Percentiles rank a stretch among this genome's conserved stretches.
Conservation (phyloP, 2,113 vertebrate species). For the Manacus vitellinus region DNA sequence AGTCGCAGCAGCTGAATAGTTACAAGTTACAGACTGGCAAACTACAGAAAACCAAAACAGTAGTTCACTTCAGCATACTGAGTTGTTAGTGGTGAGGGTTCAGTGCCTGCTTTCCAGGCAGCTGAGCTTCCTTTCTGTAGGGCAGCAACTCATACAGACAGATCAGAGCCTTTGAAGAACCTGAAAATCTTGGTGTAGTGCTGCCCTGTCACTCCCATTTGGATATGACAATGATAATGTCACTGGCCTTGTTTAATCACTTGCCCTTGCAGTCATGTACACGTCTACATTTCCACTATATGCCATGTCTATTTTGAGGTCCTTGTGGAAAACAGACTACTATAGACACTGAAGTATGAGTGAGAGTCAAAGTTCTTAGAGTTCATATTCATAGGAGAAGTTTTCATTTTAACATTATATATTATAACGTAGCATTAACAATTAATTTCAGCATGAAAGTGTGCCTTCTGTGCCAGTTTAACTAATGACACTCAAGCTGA, state of each 20-base stretch:
- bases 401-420: conserved; percentile 3
- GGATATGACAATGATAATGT: neutral
- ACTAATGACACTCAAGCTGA: neutral
- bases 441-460: conserved; percentile 27
- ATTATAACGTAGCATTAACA: neutral
- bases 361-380: neutral
- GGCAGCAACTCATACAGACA: neutral
- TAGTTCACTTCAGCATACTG: neutral
- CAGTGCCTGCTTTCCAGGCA: neutral
- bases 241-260: neutral
- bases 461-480: conserved; percentile 2
- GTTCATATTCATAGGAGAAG: neutral
- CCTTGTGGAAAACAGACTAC: neutral
- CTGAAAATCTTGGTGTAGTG: neutral
- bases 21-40: neutral
- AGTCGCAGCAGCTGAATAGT: neutral
- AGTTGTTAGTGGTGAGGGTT: neutral
- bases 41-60: neutral
- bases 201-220: neutral
- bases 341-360: neutral
- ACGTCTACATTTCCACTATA: neutral
- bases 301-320: neutral
- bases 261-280: neutral
- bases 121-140: neutral
- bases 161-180: neutral